phyloP scores from a whole-genome alignment of 1,140 invertebrate species.

The Drosophila kepulauana region DNA sequence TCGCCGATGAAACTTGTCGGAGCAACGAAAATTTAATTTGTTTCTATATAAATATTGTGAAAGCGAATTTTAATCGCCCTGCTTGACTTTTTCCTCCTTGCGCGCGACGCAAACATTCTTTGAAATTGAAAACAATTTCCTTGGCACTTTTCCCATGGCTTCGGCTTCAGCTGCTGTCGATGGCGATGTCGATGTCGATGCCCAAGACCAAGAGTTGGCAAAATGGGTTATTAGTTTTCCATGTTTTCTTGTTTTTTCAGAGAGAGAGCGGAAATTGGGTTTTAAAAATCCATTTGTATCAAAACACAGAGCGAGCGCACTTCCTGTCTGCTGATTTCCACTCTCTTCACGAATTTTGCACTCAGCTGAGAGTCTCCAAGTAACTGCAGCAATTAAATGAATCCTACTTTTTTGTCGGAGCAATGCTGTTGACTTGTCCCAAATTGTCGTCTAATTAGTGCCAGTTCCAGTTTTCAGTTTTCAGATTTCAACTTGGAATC shows the following conservation, averaged over 20 bases:
- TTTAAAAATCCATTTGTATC: conserved; percentile 79
- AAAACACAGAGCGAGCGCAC: conserved; percentile 1
- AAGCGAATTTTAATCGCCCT: conserved; percentile 78
- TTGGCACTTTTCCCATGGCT: conserved; percentile 51
- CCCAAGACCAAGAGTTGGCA: conserved; percentile 28
- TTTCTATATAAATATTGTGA: conserved; percentile 82
- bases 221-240: conserved; percentile 79
- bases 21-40: conserved; percentile 80
- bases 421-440: conserved; percentile 10
- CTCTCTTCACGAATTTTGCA: background rate
- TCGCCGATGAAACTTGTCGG: conserved; percentile 62
- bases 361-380: background rate
- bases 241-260: conserved; percentile 44
- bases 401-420: background rate
- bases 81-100: conserved; percentile 48
- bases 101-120: conserved; percentile 64
- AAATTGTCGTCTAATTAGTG: conserved; percentile 48
- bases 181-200: conserved; percentile 21
- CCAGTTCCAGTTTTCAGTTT: conserved; percentile 18
- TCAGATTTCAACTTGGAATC: background rate
- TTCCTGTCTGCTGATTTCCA: conserved; percentile 52
- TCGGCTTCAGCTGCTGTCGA: conserved; percentile 5
- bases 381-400: conserved; percentile 43
- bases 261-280: conserved; percentile 74
- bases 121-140: conserved; percentile 81